Conservation (phyloP, 1,140 invertebrate genomes). For the Parapsyche elsis region DNA sequence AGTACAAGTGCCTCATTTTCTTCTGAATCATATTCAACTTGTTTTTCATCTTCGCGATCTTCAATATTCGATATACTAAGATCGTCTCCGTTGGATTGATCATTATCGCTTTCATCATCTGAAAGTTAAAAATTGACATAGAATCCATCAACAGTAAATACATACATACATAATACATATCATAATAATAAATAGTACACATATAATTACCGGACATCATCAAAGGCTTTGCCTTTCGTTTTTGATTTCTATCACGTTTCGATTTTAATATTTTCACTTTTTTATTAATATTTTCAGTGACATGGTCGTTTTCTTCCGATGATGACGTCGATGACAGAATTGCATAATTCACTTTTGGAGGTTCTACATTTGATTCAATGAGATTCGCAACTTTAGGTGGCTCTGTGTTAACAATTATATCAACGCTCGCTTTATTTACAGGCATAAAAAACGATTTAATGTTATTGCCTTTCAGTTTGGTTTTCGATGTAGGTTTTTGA, state of each 20-base stretch:
- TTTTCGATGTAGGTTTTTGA: constrained; percentile 42
- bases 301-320: constrained; percentile 37
- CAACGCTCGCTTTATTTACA: not conserved
- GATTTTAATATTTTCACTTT: constrained; percentile 51
- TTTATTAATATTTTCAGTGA: constrained; percentile 9
- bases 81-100: constrained; percentile 59
- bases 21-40: constrained; percentile 79
- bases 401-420: not conserved
- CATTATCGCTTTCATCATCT: constrained; percentile 70
- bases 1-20: constrained; percentile 75
- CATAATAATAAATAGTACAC: not conserved
- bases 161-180: too few species aligned
- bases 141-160: not conserved
- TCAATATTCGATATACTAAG: not conserved
- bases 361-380: not conserved
- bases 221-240: constrained; percentile 41
- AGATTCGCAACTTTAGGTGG: not conserved
- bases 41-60: constrained; percentile 60
- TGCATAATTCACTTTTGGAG: constrained; percentile 32
- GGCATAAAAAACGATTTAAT: constrained; percentile 25
- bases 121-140: constrained; percentile 45
- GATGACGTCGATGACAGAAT: constrained; percentile 57
- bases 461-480: constrained; percentile 5
- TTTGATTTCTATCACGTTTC: constrained; percentile 46
- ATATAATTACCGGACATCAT: constrained; percentile 54